Conservation (phyloP, 2,797 vertebrate genomes). For the Buceros bicornis region DNA sequence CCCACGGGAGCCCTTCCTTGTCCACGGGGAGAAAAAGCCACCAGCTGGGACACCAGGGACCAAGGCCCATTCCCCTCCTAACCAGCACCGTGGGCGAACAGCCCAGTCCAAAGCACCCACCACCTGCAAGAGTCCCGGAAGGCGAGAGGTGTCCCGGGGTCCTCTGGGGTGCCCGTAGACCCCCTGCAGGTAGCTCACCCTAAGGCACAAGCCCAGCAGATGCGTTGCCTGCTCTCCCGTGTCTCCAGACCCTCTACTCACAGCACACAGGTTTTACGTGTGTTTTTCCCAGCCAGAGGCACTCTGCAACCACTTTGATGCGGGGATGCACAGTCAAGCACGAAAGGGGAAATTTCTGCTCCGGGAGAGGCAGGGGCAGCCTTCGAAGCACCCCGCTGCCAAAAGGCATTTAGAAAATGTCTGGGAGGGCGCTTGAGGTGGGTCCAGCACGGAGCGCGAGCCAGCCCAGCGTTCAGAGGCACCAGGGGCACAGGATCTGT, state of each 20-base stretch:
- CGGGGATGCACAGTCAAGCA: neutral
- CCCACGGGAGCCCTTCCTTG: neutral
- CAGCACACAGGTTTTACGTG: fast-evolving
- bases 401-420: neutral
- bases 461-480: neutral
- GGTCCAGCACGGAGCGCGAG: neutral
- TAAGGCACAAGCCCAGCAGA: neutral
- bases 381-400: neutral
- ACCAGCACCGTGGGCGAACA: fast-evolving
- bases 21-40: neutral
- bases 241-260: neutral
- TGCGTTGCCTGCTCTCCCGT: neutral
- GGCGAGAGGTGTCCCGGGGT: neutral
- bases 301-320: neutral
- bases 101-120: neutral
- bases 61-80: neutral
- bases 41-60: neutral
- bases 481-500: neutral
- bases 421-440: neutral
- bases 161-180: neutral
- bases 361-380: neutral
- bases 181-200: neutral
- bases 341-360: neutral
- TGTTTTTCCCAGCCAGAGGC: neutral
- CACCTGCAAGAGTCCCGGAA: neutral